phyloP scores from a whole-genome alignment of 1,140 invertebrate species.

The Trinorchestia longiramus region DNA sequence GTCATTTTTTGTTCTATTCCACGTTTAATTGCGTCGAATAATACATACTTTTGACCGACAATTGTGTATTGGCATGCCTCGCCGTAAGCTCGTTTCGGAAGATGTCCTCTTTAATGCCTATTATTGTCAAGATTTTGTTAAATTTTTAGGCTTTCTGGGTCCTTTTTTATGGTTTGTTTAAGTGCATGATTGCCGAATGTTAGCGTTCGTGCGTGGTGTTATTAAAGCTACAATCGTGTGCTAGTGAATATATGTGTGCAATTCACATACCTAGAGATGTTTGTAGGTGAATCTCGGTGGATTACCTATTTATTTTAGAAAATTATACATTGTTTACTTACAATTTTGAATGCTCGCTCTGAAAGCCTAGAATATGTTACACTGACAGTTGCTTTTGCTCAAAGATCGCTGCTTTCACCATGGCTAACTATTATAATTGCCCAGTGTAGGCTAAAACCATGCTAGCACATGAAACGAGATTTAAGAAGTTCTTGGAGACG shows the following conservation, averaged over 20 bases:
- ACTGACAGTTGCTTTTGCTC: background rate
- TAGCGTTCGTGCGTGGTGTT: too few relatives aligned
- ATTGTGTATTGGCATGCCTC: too few relatives aligned
- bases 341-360: background rate
- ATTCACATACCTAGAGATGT: background rate
- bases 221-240: background rate
- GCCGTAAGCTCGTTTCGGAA: too few relatives aligned
- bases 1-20: background rate
- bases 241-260: background rate
- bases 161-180: too few relatives aligned
- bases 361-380: background rate
- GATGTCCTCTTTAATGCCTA: too few relatives aligned
- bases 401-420: background rate
- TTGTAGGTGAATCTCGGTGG: background rate
- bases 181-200: too few relatives aligned
- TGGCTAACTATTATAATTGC: background rate
- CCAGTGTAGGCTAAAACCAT: background rate
- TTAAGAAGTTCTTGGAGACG: background rate
- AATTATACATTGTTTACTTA: background rate
- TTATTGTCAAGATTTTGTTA: too few relatives aligned
- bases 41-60: too few relatives aligned
- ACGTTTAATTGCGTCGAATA: too few relatives aligned
- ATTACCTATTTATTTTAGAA: background rate
- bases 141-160: too few relatives aligned
- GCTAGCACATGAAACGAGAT: background rate